These are phyloP conservation scores for Ruditapes philippinarum DNA, from an alignment of 1,140 invertebrate species.

Conservation along the genomic window DNA sequence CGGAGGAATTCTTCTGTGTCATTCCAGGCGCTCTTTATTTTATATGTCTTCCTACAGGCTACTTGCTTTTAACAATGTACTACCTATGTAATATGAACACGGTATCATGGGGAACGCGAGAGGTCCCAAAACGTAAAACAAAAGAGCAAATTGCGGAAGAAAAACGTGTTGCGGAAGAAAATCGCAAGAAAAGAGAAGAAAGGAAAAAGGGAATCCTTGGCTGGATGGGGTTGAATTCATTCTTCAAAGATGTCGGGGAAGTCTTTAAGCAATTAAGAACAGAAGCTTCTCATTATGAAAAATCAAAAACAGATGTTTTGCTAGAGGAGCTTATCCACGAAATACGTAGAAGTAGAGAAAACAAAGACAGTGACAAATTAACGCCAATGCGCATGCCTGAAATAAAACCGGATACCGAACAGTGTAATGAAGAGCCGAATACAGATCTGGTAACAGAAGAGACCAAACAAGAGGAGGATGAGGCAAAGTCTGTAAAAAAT, in stretches of 20 bases:
- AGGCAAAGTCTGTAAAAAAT: not conserved
- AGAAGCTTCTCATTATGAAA: conserved; percentile 42
- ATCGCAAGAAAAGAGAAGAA: conserved; percentile 82
- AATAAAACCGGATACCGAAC: not conserved
- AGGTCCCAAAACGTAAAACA: conserved; percentile 85
- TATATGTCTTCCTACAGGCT: conserved; percentile 99
- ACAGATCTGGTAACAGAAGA: not conserved
- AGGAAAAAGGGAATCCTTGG: conserved; percentile 72
- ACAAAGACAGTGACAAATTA: not conserved
- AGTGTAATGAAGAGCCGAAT: not conserved
- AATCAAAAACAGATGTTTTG: conserved; percentile 73
- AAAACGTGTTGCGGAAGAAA: conserved; percentile 64
- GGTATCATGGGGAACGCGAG: conserved; percentile 98
- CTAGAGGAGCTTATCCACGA: conserved; percentile 77
- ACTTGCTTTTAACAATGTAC: conserved; percentile 98
- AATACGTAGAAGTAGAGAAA: conserved; percentile 62
- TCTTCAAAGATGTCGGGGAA: conserved; percentile 74
- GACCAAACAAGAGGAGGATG: not conserved
- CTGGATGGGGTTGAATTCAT: conserved; percentile 71
- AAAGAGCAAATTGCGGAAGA: conserved; percentile 73
- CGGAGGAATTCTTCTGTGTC: conserved; percentile 99
- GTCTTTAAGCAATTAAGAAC: conserved; percentile 71
- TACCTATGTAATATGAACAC: conserved; percentile 99
- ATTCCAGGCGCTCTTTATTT: conserved; percentile 98
- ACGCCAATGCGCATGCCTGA: not conserved